Percentiles rank a stretch among this genome's conserved stretches.
phyloP scores from a whole-genome alignment of 2,888 invertebrate species.

The Lagria hirta region DNA sequence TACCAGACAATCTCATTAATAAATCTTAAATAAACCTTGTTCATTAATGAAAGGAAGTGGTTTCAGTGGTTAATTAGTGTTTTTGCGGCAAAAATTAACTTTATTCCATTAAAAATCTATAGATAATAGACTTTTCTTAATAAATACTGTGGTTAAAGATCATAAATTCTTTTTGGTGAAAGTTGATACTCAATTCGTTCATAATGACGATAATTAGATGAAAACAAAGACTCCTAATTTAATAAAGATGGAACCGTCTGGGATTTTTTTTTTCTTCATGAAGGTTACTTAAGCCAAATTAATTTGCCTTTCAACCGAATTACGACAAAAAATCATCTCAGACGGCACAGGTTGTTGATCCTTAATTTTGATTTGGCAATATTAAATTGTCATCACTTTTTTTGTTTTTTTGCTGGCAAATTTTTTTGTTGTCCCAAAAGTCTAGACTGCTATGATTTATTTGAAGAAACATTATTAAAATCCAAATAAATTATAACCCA shows the following conservation, averaged over 20 bases:
- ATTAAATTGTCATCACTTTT: constrained; percentile 20
- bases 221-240: no score
- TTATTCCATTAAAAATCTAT: neutral
- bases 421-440: no score
- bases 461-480: no score
- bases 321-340: constrained; percentile 6
- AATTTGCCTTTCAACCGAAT: constrained; percentile 17
- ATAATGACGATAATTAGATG: no score
- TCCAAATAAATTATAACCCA: no score
- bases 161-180: no score
- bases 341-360: constrained; percentile 22
- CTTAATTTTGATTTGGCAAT: constrained; percentile 11
- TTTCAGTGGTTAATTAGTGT: constrained; percentile 12
- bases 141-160: no score
- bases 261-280: constrained; percentile 7
- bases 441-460: constrained; percentile 21
- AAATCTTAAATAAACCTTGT: constrained; percentile 10
- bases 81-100: constrained; percentile 2
- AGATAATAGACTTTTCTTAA: no score
- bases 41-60: constrained; percentile 19
- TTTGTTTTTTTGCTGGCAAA: no score
- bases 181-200: no score
- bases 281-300: constrained; percentile 13
- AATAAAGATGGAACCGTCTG: no score
- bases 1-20: no score